Base-by-base conservation (phyloP, 2,888 invertebrate species). In the Abrostola tripartita region DNA sequence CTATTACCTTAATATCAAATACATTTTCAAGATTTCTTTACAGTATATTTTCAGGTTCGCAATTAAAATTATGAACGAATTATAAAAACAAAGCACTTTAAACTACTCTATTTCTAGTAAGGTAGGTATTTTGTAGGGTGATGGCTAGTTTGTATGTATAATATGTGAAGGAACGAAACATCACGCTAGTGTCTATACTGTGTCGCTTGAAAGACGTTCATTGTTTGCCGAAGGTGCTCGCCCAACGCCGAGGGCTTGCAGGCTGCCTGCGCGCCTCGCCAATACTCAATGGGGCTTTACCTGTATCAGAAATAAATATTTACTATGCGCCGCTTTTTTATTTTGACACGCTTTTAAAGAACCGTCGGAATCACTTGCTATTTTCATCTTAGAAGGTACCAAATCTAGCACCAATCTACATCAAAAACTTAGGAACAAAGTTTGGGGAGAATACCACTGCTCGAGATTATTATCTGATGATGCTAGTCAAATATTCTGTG, bases 271-370 rank as follows among this genome's bases (percentile, higher is more conserved):
- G 84, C 84, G 82, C 81, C 86, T 88, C 87, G 87, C 88, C 87
- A 84, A 81, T 85, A 81, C 87, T 93, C 90, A 94, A 85, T 93
- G 93, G 79, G 93, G 94, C 85, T 94, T 93, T 86, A 94, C 92
- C 93, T 93, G 86, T 9, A 71, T 61, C 70, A 72, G 65, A 77
- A 66, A 11, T 72, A 8, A 49, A 57, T 63, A 14, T 24, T 24
- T 4, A 24, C 24, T 24, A 24, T 24, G 24, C 24, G 24, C 24
- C 24, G 4, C 24, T 24, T 24, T 24, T 24, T 24, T 24, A 24
- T 2, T 24, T 24, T 24, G 24, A 24, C 24, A 24, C 24, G 24
- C 24, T 24, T 4, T 4, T 24, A 24, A 24, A 24, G 24, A 24
- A 24, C 24, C 24, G 24, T 2, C 24, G 24, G 24, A 24, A 24